Percentiles rank a stretch among this genome's conserved stretches.
Evolutionary conservation across 2,797 vertebrate genomes (phyloP).

Genomic region (Chloroceryle amazona): DNA sequence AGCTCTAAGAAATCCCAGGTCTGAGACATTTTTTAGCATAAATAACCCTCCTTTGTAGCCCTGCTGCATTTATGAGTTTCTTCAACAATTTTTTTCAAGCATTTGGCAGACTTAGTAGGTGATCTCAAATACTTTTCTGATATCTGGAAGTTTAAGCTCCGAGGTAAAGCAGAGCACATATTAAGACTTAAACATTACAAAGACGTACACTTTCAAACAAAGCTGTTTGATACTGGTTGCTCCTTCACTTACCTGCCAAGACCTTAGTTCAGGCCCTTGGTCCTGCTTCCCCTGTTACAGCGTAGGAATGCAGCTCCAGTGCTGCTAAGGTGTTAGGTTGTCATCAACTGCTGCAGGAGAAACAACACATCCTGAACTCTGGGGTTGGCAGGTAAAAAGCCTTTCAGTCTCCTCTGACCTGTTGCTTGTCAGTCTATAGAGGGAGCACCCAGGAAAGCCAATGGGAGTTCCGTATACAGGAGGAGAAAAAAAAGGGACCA

Average conservation of each 20-base stretch:
- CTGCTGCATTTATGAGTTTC: not conserved
- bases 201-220: slow-evolving; percentile 60
- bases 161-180: slow-evolving; percentile 59
- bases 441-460: slow-evolving; percentile 62
- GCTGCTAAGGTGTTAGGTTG: slow-evolving; percentile 77
- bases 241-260: slow-evolving; percentile 77
- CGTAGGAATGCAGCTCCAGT: slow-evolving; percentile 77
- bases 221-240: slow-evolving; percentile 61
- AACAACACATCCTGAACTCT: slow-evolving; percentile 79
- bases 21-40: not conserved
- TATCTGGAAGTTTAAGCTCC: slow-evolving; percentile 27
- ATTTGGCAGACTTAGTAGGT: not conserved
- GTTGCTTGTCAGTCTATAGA: slow-evolving; percentile 11
- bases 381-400: slow-evolving; percentile 75
- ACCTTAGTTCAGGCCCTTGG: slow-evolving; percentile 78
- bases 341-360: slow-evolving; percentile 78
- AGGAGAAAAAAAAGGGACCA: slow-evolving; percentile 17
- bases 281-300: slow-evolving; percentile 78
- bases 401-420: slow-evolving; percentile 58
- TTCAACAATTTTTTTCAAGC: not conserved
- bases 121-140: not conserved
- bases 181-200: slow-evolving; percentile 74
- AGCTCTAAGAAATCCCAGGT: not conserved
- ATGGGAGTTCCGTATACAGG: slow-evolving; percentile 18
- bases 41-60: not conserved